Evolutionary conservation across 30 jellyfish, hydroid and myxozoan genomes (phyloP), one percentile per base, ranked within the genome.

Genomic region (Haliclystus octoradiatus): DNA sequence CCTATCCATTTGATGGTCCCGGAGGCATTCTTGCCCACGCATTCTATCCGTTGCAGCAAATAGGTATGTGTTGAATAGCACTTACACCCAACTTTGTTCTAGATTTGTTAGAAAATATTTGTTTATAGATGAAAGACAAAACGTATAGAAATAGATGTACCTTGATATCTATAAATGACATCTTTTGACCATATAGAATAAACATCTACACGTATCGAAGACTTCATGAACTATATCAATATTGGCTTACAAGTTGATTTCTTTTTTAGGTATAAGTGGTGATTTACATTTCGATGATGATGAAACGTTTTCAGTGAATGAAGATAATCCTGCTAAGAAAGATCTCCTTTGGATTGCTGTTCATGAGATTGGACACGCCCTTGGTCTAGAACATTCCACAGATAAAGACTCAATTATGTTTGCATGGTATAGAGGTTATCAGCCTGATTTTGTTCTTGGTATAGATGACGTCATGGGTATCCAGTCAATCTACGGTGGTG

Each of bases 1-100:
- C 92, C 0, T 84, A 46, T 52, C 50, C 76, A 65, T 84, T 84
- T 66, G 95, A 84, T 52, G 74, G 75, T 23, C 50, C 64, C 65
- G 95, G 93, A 1, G 92, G 92, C 26, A 84, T 89, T 1, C 65
- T 84, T 30, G 95, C 95, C 14, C 95, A 84, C 52, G 95, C 92
- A 26, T 84, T 76, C 62, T 84, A 84, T 35, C 95, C 95, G 2
- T 66, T 65, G 28, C 74, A 74, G 26, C 84, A 81, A 31, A 40
- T 19, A 62, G 79, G 93, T 79, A 76, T 27, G 13, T 13, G n/a
- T 9, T 47, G n/a, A 9, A 9, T 47, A 9, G 60, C 13, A 9
- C n/a, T n/a, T 47, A 47, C n/a, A 47, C n/a, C 13, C 60, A 47
- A n/a, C 60, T 47, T 13, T 47, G n/a, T 47, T 9, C 60, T 9